These are phyloP conservation scores for Luehdorfia chinensis DNA, from an alignment of 1,140 invertebrate species.

Conservation along the genomic window DNA sequence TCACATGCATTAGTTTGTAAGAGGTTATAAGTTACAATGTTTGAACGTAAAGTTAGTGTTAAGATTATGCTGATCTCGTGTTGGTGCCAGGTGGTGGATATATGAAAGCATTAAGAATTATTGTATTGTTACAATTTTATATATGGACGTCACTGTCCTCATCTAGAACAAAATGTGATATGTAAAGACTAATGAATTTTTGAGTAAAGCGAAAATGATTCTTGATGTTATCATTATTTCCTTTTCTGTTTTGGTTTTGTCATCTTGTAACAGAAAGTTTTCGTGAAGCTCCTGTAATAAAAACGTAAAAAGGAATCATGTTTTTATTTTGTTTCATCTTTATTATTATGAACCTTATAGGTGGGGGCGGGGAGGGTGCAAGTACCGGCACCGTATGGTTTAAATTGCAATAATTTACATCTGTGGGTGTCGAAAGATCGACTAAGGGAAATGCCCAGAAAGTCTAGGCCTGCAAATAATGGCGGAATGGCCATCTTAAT, in stretches of 20 bases:
- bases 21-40: constrained; percentile 59
- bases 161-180: constrained; percentile 74
- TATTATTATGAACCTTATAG: no score
- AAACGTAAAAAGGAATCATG: constrained; percentile 33
- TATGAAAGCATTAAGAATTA: constrained; percentile 76
- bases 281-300: constrained; percentile 74
- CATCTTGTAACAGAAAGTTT: constrained; percentile 68
- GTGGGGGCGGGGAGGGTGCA: no score
- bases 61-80: constrained; percentile 71
- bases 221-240: constrained; percentile 73
- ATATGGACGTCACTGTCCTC: constrained; percentile 72
- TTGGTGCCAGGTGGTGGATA: constrained; percentile 60
- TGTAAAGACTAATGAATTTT: constrained; percentile 72
- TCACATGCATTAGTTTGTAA: constrained; percentile 61
- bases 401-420: no score
- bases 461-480: no score
- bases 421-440: no score
- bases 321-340: constrained; percentile 18
- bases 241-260: constrained; percentile 56
- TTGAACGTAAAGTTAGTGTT: constrained; percentile 58
- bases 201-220: constrained; percentile 67
- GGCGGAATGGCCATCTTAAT: no score
- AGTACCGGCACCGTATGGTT: no score
- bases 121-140: constrained; percentile 71
- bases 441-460: no score